These are phyloP conservation scores for Larimichthys polyactis DNA, from an alignment of 2,113 vertebrate species.

Conservation along the genomic window DNA sequence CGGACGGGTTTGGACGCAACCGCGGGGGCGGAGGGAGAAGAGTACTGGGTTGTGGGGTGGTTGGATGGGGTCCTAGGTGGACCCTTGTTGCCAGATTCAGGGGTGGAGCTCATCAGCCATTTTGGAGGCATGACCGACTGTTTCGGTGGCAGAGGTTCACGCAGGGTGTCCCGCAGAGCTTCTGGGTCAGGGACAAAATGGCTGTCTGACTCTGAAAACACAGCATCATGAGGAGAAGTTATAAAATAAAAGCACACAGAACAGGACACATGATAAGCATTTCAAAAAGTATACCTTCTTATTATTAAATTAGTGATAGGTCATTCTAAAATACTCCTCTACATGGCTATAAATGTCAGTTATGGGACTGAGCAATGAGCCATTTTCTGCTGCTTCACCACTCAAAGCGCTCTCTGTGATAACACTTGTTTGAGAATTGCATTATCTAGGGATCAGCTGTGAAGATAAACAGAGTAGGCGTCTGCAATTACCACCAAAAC, in stretches of 20 bases:
- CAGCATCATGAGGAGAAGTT: conserved; percentile 11
- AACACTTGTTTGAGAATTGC: conserved; percentile 71
- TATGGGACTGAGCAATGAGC: conserved; percentile 31
- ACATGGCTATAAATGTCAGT: conserved; percentile 40
- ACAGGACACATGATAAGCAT: neutral
- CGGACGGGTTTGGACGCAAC: conserved; percentile 82
- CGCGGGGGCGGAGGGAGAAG: conserved; percentile 82
- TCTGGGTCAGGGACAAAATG: conserved; percentile 85
- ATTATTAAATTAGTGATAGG: conserved; percentile 29
- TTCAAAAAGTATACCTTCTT: neutral
- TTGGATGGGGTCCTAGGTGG: conserved; percentile 74
- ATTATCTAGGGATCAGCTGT: conserved; percentile 76
- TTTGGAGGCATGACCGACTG: conserved; percentile 91
- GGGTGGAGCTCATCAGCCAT: conserved; percentile 87
- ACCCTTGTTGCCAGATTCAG: conserved; percentile 83
- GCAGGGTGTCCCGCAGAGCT: conserved; percentile 82
- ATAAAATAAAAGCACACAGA: neutral
- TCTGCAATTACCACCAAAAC: conserved; percentile 71
- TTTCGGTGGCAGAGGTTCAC: conserved; percentile 85
- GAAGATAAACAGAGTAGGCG: conserved; percentile 77
- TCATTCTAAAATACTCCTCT: conserved; percentile 33
- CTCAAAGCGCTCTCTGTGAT: conserved; percentile 39
- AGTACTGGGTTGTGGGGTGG: conserved; percentile 71
- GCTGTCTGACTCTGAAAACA: conserved; percentile 86
- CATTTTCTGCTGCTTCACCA: conserved; percentile 51